Percentiles rank a stretch among this genome's conserved stretches.
Conservation (phyloP, 1,140 invertebrate species). For the Melipona quadrifasciata region DNA sequence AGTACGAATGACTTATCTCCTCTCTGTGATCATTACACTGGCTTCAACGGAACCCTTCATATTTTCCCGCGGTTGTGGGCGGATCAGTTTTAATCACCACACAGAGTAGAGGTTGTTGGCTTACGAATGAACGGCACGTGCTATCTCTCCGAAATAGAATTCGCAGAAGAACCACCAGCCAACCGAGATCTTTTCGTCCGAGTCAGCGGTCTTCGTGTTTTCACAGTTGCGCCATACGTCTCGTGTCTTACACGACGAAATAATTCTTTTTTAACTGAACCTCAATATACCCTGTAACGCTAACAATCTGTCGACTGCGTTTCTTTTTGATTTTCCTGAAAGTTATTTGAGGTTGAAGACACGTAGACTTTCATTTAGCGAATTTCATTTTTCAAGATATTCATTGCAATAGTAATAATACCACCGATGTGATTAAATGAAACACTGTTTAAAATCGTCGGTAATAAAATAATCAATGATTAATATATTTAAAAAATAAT, state of each 20-base stretch:
- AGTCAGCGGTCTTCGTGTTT: conserved; percentile 22
- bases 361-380: too few species aligned
- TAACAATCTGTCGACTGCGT: not conserved
- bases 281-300: not conserved
- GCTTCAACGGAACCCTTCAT: conserved; percentile 39
- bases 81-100: conserved; percentile 56
- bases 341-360: not conserved
- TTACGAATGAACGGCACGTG: conserved; percentile 30
- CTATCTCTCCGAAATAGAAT: conserved; percentile 53
- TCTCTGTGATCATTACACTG: not conserved
- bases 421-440: too few species aligned
- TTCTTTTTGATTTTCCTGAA: not conserved
- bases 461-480: too few species aligned
- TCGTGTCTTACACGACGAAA: not conserved
- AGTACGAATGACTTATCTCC: conserved; percentile 24
- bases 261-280: conserved; percentile 19
- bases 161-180: conserved; percentile 54
- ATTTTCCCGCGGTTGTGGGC: conserved; percentile 42
- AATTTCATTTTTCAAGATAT: too few species aligned
- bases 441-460: too few species aligned
- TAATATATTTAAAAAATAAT: too few species aligned
- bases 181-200: not conserved
- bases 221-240: conserved; percentile 39
- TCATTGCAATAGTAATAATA: too few species aligned
- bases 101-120: conserved; percentile 41